Base-by-base conservation (phyloP, 2,113 vertebrate genomes). In the Hippocampus comes region DNA sequence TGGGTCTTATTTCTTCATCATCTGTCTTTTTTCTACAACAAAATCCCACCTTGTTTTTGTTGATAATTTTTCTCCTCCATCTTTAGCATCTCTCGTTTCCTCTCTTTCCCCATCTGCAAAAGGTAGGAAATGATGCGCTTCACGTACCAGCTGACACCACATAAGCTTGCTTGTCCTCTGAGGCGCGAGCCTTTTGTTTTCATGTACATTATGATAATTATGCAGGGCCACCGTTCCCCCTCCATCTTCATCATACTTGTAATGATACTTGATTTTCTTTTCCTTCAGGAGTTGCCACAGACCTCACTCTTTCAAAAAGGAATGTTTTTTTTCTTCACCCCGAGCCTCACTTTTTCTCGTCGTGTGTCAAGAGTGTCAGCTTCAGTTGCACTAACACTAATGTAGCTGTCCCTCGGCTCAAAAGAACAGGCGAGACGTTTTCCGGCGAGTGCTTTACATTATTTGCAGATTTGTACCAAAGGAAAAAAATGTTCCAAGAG, bases 161-260 rank as follows among this genome's bases (percentile, higher is more conserved):
- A 82, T 84, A 88, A 89, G 88, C 87, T 83, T 6, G 78, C 82
- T 85, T 60, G 82, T 91, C 90, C 87, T 87, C 83, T 5, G 87
- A 88, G 87, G 89, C 83, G 73, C 56, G 8, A 78, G 84, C 84
- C 90, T 90, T 89, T 91, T 91, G 83, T 90, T 91, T 89, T 89
- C 84, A 72, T 81, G 78, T 89, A 83, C 87, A 87, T 89, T 89
- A 88, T 90, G 88, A 88, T 91, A 90, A 91, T 91, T 89, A 89
- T 80, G 72, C 82, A 78, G 86, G 82, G 83, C 87, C 87, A 82
- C 81, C 84, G 84, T 83, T 87, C 27, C 81, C 77, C 81, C 78
- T 88, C 80, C 77, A 78, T 88, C 84, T 87, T 80, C 74, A 81
- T 83, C 84, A 84, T 73, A 68, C 76, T 53, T 67, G 73, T 82